A percentile compares a stretch with the other conserved stretches of the same genome.
These are phyloP conservation scores for Ormyrus rosae DNA, from an alignment of 2,888 invertebrate species.

Conservation along the genomic window DNA sequence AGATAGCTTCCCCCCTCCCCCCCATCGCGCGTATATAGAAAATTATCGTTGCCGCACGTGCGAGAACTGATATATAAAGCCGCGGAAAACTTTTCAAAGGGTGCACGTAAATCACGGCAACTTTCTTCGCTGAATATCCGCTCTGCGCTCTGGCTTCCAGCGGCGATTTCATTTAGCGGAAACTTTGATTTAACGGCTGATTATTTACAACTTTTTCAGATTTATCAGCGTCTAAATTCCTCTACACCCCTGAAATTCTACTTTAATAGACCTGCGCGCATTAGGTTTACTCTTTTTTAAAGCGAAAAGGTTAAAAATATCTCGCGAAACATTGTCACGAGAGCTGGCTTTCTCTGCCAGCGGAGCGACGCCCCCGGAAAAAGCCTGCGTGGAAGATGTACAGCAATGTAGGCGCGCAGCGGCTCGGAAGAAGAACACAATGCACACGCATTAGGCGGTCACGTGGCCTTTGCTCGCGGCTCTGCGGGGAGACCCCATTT, in stretches of 20 bases:
- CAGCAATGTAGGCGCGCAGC: constrained; percentile 6
- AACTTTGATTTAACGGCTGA: neutral
- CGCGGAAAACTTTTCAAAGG: constrained; percentile 15
- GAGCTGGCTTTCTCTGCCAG: no score
- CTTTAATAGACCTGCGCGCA: no score
- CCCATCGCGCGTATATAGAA: neutral
- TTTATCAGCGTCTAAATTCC: no score
- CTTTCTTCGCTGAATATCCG: neutral
- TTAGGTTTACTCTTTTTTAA: no score
- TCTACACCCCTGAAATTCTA: no score
- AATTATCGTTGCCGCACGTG: constrained; percentile 17
- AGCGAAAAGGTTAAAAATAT: no score
- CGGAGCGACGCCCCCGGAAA: neutral
- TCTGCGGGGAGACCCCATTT: constrained; percentile 4
- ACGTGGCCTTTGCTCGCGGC: constrained; percentile 31
- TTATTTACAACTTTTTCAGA: no score
- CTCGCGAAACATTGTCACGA: no score
- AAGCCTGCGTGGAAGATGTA: neutral
- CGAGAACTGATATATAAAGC: neutral
- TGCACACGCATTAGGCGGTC: constrained; percentile 24
- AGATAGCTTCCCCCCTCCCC: neutral
- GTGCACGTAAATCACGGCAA: neutral
- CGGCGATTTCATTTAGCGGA: constrained; percentile 7
- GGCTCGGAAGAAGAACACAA: neutral
- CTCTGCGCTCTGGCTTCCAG: neutral